phyloP scores from a whole-genome alignment of 2,113 vertebrate species.

The Alethe diademata region DNA sequence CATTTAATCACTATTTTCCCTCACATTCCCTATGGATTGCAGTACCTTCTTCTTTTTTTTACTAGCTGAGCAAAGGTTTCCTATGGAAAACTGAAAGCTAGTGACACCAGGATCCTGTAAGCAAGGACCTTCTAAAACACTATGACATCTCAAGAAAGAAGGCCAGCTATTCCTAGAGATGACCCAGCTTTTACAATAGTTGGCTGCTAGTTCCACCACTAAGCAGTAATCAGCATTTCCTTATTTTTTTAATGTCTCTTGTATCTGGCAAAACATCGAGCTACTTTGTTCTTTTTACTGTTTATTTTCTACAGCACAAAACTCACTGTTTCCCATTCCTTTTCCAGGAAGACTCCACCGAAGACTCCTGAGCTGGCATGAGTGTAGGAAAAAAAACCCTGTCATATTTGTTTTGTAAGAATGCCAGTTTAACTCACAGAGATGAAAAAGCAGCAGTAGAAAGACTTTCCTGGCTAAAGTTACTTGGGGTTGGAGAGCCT shows the following conservation, averaged over 20 bases:
- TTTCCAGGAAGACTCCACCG: background rate
- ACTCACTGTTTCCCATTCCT: background rate
- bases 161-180: background rate
- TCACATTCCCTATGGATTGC: background rate
- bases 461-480: background rate
- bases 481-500: background rate
- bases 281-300: background rate
- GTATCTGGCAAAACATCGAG: background rate
- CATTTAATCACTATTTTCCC: background rate
- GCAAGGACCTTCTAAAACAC: background rate
- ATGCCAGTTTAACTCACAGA: background rate
- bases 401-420: background rate
- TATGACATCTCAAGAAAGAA: background rate
- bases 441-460: background rate
- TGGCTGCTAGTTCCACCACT: background rate
- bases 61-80: background rate
- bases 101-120: background rate
- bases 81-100: background rate
- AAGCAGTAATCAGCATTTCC: background rate
- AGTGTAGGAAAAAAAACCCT: background rate
- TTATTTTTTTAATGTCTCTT: background rate
- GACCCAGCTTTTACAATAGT: background rate
- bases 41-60: background rate
- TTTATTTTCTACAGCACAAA: background rate
- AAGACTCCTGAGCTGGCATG: background rate